phyloP scores from a whole-genome alignment of 2,113 vertebrate species.

The Pipra filicauda region DNA sequence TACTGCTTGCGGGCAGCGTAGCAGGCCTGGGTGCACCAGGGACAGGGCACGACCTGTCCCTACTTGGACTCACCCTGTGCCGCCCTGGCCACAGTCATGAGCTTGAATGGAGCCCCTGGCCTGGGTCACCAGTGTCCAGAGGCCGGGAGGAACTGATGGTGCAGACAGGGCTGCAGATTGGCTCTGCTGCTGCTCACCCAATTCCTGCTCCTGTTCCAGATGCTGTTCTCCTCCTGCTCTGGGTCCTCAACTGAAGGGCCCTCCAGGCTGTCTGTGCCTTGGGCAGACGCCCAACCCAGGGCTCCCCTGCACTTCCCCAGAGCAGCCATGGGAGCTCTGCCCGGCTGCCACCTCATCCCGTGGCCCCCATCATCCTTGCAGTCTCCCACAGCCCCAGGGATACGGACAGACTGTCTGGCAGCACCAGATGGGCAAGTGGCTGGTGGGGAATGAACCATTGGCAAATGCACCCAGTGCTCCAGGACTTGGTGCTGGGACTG shows the following conservation, averaged over 20 bases:
- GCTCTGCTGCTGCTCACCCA: neutral
- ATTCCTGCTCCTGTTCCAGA: neutral
- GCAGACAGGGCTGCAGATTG: accelerated
- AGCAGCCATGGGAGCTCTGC: neutral
- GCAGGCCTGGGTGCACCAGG: accelerated
- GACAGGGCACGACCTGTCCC: neutral
- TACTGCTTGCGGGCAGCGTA: accelerated
- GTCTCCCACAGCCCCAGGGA: neutral
- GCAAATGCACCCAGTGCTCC: accelerated
- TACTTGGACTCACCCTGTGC: neutral
- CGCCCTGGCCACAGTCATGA: accelerated
- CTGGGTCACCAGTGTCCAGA: neutral
- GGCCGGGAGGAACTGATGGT: accelerated
- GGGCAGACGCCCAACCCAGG: accelerated
- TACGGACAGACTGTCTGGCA: accelerated
- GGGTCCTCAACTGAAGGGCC: neutral
- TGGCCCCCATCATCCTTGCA: accelerated
- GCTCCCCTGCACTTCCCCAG: accelerated
- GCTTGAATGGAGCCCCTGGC: neutral
- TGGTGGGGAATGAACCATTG: accelerated
- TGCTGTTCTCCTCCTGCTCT: neutral
- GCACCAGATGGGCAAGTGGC: neutral
- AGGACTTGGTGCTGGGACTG: accelerated
- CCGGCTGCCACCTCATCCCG: accelerated
- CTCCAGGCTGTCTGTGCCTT: neutral